phyloP scores from a whole-genome alignment of 1,140 invertebrate species.

The Trichoplusia ni region DNA sequence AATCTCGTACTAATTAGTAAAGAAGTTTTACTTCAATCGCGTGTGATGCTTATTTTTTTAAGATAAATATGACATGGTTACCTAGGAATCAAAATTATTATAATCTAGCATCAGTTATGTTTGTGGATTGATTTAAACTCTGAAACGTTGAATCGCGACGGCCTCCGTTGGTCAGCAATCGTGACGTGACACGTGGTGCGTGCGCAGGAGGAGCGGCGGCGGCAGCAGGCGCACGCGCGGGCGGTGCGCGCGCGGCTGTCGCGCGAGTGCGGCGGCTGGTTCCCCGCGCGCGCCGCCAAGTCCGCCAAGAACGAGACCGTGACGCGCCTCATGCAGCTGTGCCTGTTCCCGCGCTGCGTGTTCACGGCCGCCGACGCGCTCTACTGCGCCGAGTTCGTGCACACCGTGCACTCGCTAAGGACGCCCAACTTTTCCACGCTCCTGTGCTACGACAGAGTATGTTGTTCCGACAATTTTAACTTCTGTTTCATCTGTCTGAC shows the following conservation, averaged over 20 bases:
- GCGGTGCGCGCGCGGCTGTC: slow-evolving; percentile 86
- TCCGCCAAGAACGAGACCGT: slow-evolving; percentile 98
- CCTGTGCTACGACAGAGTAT: slow-evolving; percentile 97
- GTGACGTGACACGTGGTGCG: no score
- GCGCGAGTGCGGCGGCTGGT: slow-evolving; percentile 96
- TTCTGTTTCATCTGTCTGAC: not conserved
- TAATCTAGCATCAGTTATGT: no score
- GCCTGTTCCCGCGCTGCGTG: slow-evolving; percentile 97
- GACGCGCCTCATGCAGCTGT: slow-evolving; percentile 97
- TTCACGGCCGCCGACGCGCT: slow-evolving; percentile 95
- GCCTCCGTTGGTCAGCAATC: no score
- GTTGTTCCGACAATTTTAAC: slow-evolving; percentile 37
- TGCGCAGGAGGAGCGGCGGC: slow-evolving; percentile 91
- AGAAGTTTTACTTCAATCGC: no score
- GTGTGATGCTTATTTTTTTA: no score
- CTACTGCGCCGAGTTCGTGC: slow-evolving; percentile 98
- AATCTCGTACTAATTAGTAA: no score
- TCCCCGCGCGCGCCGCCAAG: slow-evolving; percentile 91
- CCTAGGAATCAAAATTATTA: no score
- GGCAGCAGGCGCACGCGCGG: slow-evolving; percentile 96
- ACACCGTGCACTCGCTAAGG: slow-evolving; percentile 96
- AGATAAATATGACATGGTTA: no score
- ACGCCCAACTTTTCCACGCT: slow-evolving; percentile 99
- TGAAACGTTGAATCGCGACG: no score
- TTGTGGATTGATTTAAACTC: no score